phyloP scores from a whole-genome alignment of 53 echinoderm and acorn worm genomes.

The Apostichopus leukothele region DNA sequence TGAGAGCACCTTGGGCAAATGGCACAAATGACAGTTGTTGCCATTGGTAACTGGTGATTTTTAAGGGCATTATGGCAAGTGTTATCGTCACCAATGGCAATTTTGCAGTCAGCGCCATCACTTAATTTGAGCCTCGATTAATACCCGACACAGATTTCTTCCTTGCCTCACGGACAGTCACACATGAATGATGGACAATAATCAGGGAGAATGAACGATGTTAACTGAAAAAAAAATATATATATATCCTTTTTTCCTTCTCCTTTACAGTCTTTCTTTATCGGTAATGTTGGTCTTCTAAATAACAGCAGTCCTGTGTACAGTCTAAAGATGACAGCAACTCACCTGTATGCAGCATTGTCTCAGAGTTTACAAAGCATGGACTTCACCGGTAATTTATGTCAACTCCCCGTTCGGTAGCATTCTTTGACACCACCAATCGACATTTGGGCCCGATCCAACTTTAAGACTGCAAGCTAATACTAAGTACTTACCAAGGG shows the following conservation, averaged over 20 bases:
- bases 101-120: no score
- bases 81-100: no score
- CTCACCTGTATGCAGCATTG: conserved; percentile 37
- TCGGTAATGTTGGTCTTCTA: conserved; percentile 40
- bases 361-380: conserved; percentile 45
- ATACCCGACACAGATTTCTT: no score
- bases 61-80: no score
- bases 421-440: background rate
- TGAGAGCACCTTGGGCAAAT: no score
- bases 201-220: no score
- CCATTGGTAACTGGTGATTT: no score
- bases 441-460: background rate
- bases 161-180: no score
- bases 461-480: background rate
- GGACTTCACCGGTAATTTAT: conserved; percentile 24
- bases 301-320: conserved; percentile 49
- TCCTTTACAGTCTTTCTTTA: conserved; percentile 26
- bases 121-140: no score
- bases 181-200: no score
- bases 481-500: background rate
- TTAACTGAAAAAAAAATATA: no score
- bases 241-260: background rate
- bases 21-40: no score
- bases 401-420: background rate
- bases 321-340: conserved; percentile 36